Percentiles rank a stretch among this genome's conserved stretches.
Evolutionary conservation across 2,797 vertebrate genomes (phyloP).

Genomic region (Poecilia wingei): DNA sequence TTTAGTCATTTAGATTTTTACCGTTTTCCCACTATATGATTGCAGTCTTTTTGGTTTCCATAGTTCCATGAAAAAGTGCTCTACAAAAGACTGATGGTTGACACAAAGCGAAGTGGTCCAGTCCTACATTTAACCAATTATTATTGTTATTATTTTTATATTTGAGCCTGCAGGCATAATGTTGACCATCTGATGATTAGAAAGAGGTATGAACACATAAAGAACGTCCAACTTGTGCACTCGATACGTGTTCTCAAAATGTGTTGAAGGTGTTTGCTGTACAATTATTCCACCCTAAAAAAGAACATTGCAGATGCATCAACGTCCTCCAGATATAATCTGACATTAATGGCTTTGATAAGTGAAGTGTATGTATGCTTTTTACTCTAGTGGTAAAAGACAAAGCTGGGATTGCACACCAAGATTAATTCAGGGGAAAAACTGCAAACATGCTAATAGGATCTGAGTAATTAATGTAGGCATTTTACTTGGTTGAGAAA

Average conservation of each 20-base stretch:
- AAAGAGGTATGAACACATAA: background rate
- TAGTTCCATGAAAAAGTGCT: background rate
- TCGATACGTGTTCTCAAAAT: background rate
- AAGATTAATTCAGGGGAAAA: conserved; percentile 27
- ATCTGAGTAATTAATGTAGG: conserved; percentile 29
- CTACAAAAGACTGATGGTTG: background rate
- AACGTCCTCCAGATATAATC: background rate
- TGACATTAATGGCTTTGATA: background rate
- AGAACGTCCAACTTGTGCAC: background rate
- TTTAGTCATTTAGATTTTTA: background rate
- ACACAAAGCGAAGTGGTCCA: background rate
- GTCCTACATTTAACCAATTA: background rate
- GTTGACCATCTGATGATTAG: background rate
- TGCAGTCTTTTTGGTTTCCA: background rate
- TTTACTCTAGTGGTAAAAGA: background rate
- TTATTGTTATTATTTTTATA: background rate
- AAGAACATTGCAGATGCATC: background rate
- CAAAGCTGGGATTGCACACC: conserved; percentile 22
- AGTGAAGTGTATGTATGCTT: background rate
- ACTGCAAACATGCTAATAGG: conserved; percentile 20
- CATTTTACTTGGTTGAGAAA: conserved; percentile 32
- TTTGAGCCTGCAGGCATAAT: background rate
- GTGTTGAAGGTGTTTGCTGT: background rate
- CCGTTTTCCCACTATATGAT: background rate
- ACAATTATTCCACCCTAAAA: background rate